Evolutionary conservation across 2,113 vertebrate species (phyloP), one percentile per base, ranked within the genome.

Genomic region (Oncorhynchus gorbuscha): DNA sequence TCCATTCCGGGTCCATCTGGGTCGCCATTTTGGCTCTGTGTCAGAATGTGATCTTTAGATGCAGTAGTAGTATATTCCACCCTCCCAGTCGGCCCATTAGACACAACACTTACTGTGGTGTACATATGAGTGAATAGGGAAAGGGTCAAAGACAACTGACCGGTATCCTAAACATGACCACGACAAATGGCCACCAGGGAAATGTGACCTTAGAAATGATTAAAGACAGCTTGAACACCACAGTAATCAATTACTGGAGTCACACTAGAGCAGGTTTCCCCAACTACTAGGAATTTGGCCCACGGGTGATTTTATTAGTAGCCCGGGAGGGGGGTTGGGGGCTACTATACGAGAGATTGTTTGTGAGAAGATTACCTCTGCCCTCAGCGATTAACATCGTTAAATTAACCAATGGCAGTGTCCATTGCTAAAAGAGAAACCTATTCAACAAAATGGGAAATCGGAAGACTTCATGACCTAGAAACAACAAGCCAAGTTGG

Each of bases 1-100:
- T 86, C 83, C 70, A 69, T 88, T 80, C 81, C 74, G 68, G 45
- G 84, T 91, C 76, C 75, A 88, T 90, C 72, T 66, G 75, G 79
- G 86, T 73, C 71, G 76, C 26, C 74, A 72, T 84, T 74, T 81
- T 85, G 81, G 83, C 78, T 84, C 28, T 0, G 58, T 74, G 85
- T 86, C 82, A 85, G 71, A 62, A 77, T 3, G 3, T 62, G 71
- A 83, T 76, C 75, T 85, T 84, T 79, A 86, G 84, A 77, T 72
- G 67, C 71, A 62, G 58, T 72, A 49, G 22, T 45, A 72, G 69
- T 74, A 26, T 5, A 77, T 64, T 74, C 58, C 32, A 71, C 68
- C 66, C 55, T 59, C 39, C 18, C 49, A 26, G 13, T 12, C 2
- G 28, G 58, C n/a, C 67, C 35, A 2, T 66, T 20, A 0, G 12